Percentiles rank a stretch among this genome's conserved stretches.
phyloP scores from a whole-genome alignment of 2,113 vertebrate genomes.

The Dasyprocta punctata region DNA sequence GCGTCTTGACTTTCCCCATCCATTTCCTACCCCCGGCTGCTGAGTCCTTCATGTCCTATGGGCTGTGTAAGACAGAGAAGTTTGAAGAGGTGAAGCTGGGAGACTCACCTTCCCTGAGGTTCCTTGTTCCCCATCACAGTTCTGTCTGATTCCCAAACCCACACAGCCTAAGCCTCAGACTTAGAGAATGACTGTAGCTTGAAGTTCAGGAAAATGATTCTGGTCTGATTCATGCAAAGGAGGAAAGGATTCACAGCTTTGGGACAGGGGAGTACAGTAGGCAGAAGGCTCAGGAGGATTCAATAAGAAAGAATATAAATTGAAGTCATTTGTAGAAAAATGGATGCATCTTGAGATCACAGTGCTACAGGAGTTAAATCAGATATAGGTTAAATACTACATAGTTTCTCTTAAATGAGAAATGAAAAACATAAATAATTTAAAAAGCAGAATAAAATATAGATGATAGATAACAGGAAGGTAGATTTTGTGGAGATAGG shows the following conservation, averaged over 20 bases:
- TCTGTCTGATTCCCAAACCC: not conserved
- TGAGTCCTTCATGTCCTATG: conserved; percentile 85
- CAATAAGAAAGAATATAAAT: not conserved
- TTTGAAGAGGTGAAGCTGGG: conserved; percentile 86
- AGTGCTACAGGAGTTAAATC: not conserved
- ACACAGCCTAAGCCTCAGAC: not conserved
- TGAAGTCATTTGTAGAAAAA: not conserved
- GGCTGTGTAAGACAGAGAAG: conserved; percentile 86
- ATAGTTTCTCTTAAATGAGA: not conserved
- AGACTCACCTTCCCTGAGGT: not conserved
- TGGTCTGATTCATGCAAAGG: not conserved
- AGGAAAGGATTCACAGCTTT: not conserved
- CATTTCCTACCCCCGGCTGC: conserved; percentile 89
- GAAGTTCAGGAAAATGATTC: not conserved
- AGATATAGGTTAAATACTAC: not conserved
- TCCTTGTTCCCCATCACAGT: not conserved
- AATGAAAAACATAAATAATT: not conserved
- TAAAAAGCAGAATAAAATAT: not conserved
- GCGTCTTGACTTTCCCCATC: conserved; percentile 69
- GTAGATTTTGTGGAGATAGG: not conserved
- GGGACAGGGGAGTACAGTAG: not conserved
- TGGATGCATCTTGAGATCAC: not conserved
- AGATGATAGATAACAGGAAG: not conserved
- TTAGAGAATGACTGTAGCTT: not conserved
- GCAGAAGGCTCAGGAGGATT: not conserved